Evolutionary conservation across 2,888 invertebrate species (phyloP).

Genomic region (Conus canariensis): DNA sequence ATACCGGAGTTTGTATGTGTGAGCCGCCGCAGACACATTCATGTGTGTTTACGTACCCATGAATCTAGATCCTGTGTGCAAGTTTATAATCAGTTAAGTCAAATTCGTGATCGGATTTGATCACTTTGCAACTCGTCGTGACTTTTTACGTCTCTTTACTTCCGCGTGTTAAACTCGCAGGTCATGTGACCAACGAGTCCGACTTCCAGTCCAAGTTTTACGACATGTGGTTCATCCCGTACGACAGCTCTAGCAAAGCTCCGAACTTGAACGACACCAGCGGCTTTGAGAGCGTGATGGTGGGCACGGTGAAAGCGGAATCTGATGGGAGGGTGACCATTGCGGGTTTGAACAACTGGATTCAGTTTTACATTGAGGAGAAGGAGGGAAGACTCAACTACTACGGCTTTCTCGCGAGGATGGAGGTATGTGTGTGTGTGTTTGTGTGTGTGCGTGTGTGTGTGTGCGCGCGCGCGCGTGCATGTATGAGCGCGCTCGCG

Average conservation of each 20-base stretch:
- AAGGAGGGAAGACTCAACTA: conserved; percentile 61
- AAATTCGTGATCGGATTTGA: too few species aligned
- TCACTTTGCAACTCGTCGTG: too few species aligned
- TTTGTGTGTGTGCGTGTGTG: too few species aligned
- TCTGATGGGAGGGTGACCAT: conserved; percentile 81
- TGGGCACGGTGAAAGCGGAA: conserved; percentile 84
- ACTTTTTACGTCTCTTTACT: too few species aligned
- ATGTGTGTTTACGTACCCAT: too few species aligned
- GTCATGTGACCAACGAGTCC: conserved; percentile 28
- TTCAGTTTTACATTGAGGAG: conserved; percentile 90
- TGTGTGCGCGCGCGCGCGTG: too few species aligned
- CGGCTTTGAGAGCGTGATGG: conserved; percentile 95
- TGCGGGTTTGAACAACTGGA: conserved; percentile 94
- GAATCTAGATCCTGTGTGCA: too few species aligned
- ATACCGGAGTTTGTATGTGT: too few species aligned
- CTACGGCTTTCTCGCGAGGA: conserved; percentile 61
- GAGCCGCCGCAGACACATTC: too few species aligned
- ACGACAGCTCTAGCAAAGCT: conserved; percentile 84
- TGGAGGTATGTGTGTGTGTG: conserved; percentile 40
- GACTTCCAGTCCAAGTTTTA: conserved; percentile 74
- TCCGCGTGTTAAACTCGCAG: conserved; percentile 17
- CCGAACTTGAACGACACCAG: conserved; percentile 87
- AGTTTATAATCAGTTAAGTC: too few species aligned
- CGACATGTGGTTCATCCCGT: conserved; percentile 84
- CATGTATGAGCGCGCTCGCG: too few species aligned